Evolutionary conservation across 2,797 vertebrate genomes (phyloP), one percentile per base, ranked within the genome.

Genomic region (Gallinago solitaria): DNA sequence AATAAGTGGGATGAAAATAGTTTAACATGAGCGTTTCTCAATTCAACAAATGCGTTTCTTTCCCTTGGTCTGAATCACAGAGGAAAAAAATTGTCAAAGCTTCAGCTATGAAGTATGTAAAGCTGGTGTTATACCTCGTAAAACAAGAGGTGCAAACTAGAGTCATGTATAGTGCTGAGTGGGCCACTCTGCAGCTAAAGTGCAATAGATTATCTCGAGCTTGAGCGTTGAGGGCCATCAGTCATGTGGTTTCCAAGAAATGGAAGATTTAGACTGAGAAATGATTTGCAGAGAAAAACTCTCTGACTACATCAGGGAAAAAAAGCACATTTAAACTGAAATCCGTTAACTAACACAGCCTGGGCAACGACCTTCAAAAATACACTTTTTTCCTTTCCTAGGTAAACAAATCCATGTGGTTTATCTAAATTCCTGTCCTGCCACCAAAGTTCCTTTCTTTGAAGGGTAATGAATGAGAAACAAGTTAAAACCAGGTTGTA

Each of bases 221-320:
- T 87, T 1, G 2, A 79, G 69, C 4, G 5, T 24, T 79, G 93
- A 83, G 63, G 70, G 81, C 90, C 90, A 92, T 96, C 91, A 88
- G 73, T 95, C 93, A 95, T 93, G 74, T 93, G 83, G 80, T 90
- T 96, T 97, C 91, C 85, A 92, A 91, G 94, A 97, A 95, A 65
- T 81, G 83, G 78, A 96, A 92, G 86, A 70, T 85, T 92, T 85
- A 89, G 75, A 41, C 59, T 11, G 87, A 94, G 78, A 89, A 93
- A 90, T 67, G 19, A 75, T 93, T 90, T 90, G 87, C 61, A 89
- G 60, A 82, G 77, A 16, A 90, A 95, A 85, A 63, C 43, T 79
- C 43, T 13, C 20, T 74, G 75, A 71, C 80, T 79, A 20, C 3
- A 6, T 54, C 41, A 28, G 74, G 50, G 2, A 9, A 80, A 83